These are phyloP conservation scores for Galagoides demidoff DNA, from an alignment of 2,797 vertebrate species.

Conservation along the genomic window DNA sequence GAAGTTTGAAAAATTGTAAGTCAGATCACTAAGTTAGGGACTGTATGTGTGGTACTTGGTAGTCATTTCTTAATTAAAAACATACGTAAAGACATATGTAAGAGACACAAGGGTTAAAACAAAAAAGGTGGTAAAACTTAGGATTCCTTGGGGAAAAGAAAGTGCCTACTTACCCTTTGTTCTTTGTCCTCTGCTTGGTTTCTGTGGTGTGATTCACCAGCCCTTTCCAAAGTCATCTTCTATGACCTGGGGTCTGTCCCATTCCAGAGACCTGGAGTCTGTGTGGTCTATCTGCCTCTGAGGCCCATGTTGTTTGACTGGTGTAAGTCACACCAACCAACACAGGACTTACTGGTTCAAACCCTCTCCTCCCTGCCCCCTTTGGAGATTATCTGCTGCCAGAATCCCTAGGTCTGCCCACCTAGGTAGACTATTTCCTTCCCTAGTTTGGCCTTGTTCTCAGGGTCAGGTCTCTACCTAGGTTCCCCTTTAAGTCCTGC, in stretches of 20 bases:
- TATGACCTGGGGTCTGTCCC: background rate
- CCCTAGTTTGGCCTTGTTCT: background rate
- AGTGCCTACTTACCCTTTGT: background rate
- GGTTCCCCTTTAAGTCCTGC: background rate
- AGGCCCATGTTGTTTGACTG: background rate
- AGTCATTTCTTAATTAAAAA: slow-evolving; percentile 48
- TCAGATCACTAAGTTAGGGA: background rate
- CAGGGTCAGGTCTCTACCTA: background rate
- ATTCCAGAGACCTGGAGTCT: background rate
- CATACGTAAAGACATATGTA: background rate
- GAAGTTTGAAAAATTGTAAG: background rate
- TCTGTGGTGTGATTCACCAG: background rate
- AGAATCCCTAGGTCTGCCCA: background rate
- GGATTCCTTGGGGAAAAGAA: background rate
- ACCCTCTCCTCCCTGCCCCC: too few relatives aligned
- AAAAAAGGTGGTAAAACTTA: background rate
- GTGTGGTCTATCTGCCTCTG: background rate
- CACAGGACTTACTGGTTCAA: background rate
- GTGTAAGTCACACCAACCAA: background rate
- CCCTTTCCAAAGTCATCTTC: background rate
- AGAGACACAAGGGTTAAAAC: background rate
- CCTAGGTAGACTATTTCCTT: background rate
- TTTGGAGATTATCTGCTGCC: background rate
- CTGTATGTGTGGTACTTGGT: background rate
- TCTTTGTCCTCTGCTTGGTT: background rate